A percentile compares a stretch with the other conserved stretches of the same genome.
These are phyloP conservation scores for Hystrix cristata DNA, from an alignment of 2,113 vertebrate species.

Conservation along the genomic window DNA sequence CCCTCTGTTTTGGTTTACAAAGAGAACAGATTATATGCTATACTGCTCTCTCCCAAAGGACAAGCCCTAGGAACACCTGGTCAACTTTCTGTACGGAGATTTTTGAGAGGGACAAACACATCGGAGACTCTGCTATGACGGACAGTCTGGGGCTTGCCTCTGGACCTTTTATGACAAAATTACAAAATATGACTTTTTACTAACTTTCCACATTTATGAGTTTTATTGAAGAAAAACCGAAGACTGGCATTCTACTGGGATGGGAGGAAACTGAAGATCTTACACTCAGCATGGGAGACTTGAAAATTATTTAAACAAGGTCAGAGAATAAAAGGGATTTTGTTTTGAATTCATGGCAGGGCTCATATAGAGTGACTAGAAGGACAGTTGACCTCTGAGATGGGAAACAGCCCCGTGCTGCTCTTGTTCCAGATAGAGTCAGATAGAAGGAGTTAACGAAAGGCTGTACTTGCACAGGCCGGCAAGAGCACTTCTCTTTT, in stretches of 20 bases:
- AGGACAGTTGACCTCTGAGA: neutral
- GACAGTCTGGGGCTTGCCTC: neutral
- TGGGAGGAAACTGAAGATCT: slow-evolving; percentile 1
- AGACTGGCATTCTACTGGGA: neutral
- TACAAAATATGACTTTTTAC: neutral
- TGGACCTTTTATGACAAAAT: slow-evolving; percentile 20
- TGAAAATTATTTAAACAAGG: slow-evolving; percentile 38
- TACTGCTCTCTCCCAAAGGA: neutral
- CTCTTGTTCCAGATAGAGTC: neutral
- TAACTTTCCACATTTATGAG: neutral
- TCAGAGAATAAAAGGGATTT: slow-evolving; percentile 13
- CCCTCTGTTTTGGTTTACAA: neutral
- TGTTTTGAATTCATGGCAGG: neutral
- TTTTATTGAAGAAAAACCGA: slow-evolving; percentile 43
- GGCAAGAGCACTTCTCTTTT: neutral
- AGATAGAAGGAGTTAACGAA: neutral
- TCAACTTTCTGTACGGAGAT: neutral
- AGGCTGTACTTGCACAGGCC: neutral
- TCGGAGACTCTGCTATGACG: neutral
- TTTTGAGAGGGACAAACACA: neutral
- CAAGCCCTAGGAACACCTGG: neutral
- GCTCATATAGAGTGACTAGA: neutral
- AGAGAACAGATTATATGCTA: neutral
- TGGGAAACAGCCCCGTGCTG: neutral
- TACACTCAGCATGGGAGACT: neutral